Evolutionary conservation across 2,888 invertebrate species (phyloP), one percentile per base, ranked within the genome.

Genomic region (Pterostichus niger): DNA sequence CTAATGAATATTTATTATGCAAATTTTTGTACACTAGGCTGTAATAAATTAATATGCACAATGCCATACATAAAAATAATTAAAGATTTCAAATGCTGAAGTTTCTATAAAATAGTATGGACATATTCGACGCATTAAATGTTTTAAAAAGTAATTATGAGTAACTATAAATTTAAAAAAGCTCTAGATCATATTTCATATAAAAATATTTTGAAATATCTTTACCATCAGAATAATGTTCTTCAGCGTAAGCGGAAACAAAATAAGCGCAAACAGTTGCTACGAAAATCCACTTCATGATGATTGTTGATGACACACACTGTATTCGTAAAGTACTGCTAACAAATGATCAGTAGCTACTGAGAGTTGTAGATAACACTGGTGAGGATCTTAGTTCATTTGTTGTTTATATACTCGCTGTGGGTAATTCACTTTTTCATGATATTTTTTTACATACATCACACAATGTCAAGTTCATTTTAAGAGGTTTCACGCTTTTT

Each of bases 391-490:
- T 52, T 49, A 7, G 24, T 31, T 75, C 13, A 49, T 75, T 33
- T 10, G n/a, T 15, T 11, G 0, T 13, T 77, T 77, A 35, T 77
- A 77, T 77, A 77, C 54, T 15, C 5, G 40, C 17, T 17, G 10
- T 13, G 17, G 77, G 77, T 77, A 77, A 77, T 77, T 77, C 77
- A 77, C 77, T 56, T 56, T 77, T 77, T 77, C 56, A 56, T 56
- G 5, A 71, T n/a, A 35, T 9, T 54, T 77, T 77, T 77, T 77
- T 54, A 35, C n/a, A n/a, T 33, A 17, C 71, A 17, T 13, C 44
- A 33, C 31, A 35, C 77, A 77, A 77, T 77, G 77, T 56, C 77
- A 77, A 77, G 77, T 56, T 56, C 56, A n/a, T 56, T 75, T 77
- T 56, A 17, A 77, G 54, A 77, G 52, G 40, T 77, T 77, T 56